Base-by-base conservation (phyloP, 1,140 invertebrate genomes). In the Drosophila kanapiae region DNA sequence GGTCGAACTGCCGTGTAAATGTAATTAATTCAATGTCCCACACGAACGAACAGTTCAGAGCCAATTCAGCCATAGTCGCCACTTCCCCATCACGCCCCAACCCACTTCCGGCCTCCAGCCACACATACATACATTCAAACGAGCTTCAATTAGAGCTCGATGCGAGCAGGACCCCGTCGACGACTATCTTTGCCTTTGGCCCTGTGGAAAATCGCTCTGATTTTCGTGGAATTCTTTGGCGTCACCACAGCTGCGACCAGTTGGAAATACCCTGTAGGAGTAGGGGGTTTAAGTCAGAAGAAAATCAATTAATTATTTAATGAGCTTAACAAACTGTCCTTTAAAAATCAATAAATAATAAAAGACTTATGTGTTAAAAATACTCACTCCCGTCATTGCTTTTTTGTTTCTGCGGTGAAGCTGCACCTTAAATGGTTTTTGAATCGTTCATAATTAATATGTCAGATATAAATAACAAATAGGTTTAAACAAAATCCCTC, bases 11-110 rank as follows among this genome's bases (percentile, higher is more conserved):
- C 63, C 71, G 67, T 72, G 63, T 69, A 74, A 87, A 80, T 82
- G 71, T 83, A 77, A 87, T 83, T 87, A 77, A 77, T 80, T 87
- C 70, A 87, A 77, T 70, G 63, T 70, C 58, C 48, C 63, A 45
- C 42, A 56, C 54, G 45, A 61, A 43, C 51, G 58, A 49, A 45
- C 57, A 54, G 53, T 56, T 35, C 53, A 23, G 18, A 23, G 71
- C 58, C 65, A 71, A 71, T 71, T 51, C 49, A 58, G 23, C 48
- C 68, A 57, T 10, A 37, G 33, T 10, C 2, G 33, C 53, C 53
- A 27, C 48, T 27, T 23, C 27, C 61, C 49, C 16, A 37, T 31
- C 49, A 6, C 37, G 48, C 18, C n/a, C 11, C 68, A 48, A 35
- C 16, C 75, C 40, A 64, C 33, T 45, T 48, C 61, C 40, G 54